These are phyloP conservation scores for Lophius piscatorius DNA, from an alignment of 2,113 vertebrate genomes.

Conservation along the genomic window DNA sequence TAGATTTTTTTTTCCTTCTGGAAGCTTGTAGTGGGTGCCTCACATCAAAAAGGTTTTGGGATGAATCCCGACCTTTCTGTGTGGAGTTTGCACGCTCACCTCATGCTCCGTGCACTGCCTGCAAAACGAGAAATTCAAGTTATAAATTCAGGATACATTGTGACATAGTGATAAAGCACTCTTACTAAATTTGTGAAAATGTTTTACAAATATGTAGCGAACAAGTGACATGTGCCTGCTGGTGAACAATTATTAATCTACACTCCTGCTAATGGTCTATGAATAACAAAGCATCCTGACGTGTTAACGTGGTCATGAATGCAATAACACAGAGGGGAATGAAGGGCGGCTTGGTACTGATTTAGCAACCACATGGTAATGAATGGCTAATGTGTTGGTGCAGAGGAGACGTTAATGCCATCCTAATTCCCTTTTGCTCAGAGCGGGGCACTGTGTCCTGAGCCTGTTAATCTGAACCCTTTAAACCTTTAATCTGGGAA, in stretches of 20 bases:
- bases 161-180: not conserved
- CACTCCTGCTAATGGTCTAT: constrained; percentile 48
- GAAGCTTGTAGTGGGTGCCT: too few species aligned
- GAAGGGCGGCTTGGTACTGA: constrained; percentile 52
- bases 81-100: too few species aligned
- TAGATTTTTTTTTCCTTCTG: too few species aligned
- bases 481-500: constrained; percentile 68
- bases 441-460: constrained; percentile 46
- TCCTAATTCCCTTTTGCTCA: constrained; percentile 61
- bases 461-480: constrained; percentile 69
- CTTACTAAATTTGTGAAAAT: not conserved
- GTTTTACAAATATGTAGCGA: constrained; percentile 10
- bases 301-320: constrained; percentile 59
- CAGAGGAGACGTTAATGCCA: constrained; percentile 62
- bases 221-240: constrained; percentile 15
- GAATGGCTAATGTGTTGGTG: constrained; percentile 68
- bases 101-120: not conserved
- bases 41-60: too few species aligned
- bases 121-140: too few species aligned
- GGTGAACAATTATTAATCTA: constrained; percentile 26
- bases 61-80: too few species aligned
- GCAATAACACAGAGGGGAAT: constrained; percentile 51
- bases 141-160: too few species aligned
- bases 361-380: constrained; percentile 59
- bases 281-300: constrained; percentile 55